A percentile compares a stretch with the other conserved stretches of the same genome.
Conservation (phyloP, 2,797 vertebrate genomes). For the Aeoliscus strigatus region DNA sequence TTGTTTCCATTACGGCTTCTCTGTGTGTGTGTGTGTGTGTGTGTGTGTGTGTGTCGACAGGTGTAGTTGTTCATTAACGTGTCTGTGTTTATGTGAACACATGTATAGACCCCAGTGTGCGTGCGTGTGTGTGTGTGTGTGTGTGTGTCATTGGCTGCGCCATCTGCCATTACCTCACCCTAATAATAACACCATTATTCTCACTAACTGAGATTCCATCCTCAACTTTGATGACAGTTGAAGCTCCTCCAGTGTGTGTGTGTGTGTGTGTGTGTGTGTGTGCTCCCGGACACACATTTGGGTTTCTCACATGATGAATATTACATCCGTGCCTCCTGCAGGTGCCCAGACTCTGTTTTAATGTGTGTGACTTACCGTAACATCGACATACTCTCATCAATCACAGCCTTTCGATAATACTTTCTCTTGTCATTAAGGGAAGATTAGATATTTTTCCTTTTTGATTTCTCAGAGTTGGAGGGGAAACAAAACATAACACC, state of each 20-base stretch:
- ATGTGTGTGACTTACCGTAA: constrained; percentile 18
- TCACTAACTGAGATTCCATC: constrained; percentile 50
- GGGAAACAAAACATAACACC: too few relatives aligned
- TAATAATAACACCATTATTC: constrained; percentile 62
- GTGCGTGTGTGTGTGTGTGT: constrained; percentile 2
- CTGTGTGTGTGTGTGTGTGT: constrained; percentile 14
- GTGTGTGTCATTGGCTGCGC: constrained; percentile 28
- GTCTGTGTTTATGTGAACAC: neutral
- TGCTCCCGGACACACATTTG: too few relatives aligned
- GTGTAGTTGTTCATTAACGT: constrained; percentile 10
- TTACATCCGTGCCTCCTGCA: constrained; percentile 39
- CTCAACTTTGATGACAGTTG: constrained; percentile 44
- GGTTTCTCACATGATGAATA: too few relatives aligned
- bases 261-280: constrained; percentile 17
- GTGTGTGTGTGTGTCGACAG: constrained; percentile 3
- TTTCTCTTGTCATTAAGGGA: constrained; percentile 12
- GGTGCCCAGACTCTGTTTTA: constrained; percentile 22
- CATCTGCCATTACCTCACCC: constrained; percentile 62
- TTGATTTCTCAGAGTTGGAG: too few relatives aligned
- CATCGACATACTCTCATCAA: constrained; percentile 51
- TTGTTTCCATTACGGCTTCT: constrained; percentile 37
- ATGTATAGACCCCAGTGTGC: too few relatives aligned
- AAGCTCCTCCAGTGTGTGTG: constrained; percentile 28
- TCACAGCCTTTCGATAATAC: constrained; percentile 41
- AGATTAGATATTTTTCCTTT: neutral